Conservation (phyloP, 2,113 vertebrate species). For the Oophaga pumilio region DNA sequence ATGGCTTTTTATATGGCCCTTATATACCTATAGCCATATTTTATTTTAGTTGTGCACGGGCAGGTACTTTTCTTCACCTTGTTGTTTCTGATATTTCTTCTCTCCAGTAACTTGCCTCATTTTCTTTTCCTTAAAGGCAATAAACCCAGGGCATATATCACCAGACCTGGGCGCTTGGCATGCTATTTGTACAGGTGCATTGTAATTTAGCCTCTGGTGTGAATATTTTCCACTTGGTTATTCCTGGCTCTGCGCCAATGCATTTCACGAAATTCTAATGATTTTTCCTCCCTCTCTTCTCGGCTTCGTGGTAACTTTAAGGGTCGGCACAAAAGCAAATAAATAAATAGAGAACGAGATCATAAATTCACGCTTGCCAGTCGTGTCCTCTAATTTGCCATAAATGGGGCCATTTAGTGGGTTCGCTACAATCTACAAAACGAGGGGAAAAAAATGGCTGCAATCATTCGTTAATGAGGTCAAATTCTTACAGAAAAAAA, state of each 20-base stretch:
- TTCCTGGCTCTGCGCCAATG: slow-evolving; percentile 69
- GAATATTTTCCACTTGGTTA: slow-evolving; percentile 86
- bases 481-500: slow-evolving; percentile 19
- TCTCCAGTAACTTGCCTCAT: slow-evolving; percentile 41
- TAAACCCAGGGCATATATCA: slow-evolving; percentile 61
- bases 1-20: neutral
- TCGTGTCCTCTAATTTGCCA: slow-evolving; percentile 49
- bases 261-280: slow-evolving; percentile 60
- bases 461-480: neutral
- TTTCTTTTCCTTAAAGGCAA: slow-evolving; percentile 47
- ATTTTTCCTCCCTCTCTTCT: slow-evolving; percentile 66
- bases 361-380: slow-evolving; percentile 61
- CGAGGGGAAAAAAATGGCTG: neutral
- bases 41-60: neutral
- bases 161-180: slow-evolving; percentile 67
- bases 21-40: neutral
- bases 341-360: slow-evolving; percentile 68
- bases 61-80: neutral
- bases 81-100: slow-evolving; percentile 62
- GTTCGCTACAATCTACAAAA: slow-evolving; percentile 5
- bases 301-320: slow-evolving; percentile 60
- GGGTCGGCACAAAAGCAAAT: slow-evolving; percentile 72
- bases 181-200: slow-evolving; percentile 79
- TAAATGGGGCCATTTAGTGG: slow-evolving; percentile 40
- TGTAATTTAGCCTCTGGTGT: slow-evolving; percentile 69